Conservation (phyloP, 2,113 vertebrate genomes). For the Ceuthmochares aereus region DNA sequence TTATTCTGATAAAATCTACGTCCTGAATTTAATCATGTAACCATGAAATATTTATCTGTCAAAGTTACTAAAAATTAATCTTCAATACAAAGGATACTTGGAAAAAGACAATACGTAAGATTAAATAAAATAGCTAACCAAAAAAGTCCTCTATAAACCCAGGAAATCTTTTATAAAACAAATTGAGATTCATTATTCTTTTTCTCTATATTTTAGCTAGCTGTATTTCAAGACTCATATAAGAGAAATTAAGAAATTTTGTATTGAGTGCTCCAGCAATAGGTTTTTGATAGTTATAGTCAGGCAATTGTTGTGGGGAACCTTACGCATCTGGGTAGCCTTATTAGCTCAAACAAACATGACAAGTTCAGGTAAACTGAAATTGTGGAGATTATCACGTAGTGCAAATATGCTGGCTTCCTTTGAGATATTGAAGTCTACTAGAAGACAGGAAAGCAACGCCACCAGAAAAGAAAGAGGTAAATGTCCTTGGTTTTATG, state of each 20-base stretch:
- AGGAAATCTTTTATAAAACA: background rate
- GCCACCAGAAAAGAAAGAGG: background rate
- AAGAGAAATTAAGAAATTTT: background rate
- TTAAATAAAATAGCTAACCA: background rate
- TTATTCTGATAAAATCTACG: background rate
- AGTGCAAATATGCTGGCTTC: background rate
- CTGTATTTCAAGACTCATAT: background rate
- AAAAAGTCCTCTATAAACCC: background rate
- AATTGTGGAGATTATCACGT: background rate
- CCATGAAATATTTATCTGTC: background rate
- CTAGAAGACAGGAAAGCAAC: background rate
- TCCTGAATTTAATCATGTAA: background rate
- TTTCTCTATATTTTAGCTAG: background rate
- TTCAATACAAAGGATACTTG: background rate
- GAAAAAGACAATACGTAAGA: background rate
- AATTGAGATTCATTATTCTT: background rate
- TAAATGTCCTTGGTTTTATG: background rate
- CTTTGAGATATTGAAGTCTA: background rate
- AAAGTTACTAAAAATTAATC: background rate
- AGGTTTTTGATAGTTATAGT: background rate
- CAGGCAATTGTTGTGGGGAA: background rate
- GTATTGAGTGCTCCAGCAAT: background rate
- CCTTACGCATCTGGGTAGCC: background rate
- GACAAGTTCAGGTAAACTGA: background rate
- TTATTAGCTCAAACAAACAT: background rate